A percentile compares a stretch with the other conserved stretches of the same genome.
phyloP scores from a whole-genome alignment of 1,140 invertebrate genomes.

The Aphelenchoides avenae region DNA sequence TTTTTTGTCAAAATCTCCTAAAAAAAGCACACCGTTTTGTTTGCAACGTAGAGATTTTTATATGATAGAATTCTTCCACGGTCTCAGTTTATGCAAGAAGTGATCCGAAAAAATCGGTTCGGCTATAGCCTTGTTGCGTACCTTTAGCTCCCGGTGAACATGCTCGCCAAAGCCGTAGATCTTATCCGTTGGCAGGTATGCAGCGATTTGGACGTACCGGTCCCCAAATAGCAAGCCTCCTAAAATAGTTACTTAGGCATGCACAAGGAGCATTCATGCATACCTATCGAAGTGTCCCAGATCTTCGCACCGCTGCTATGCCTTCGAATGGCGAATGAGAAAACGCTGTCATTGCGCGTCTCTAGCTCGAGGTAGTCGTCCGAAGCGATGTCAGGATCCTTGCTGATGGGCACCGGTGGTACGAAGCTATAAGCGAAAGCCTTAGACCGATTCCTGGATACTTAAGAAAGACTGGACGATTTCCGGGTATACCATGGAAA shows the following conservation, averaged over 20 bases:
- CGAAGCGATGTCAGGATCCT: constrained; percentile 9
- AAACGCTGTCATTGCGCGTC: constrained; percentile 23
- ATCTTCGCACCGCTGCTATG: constrained; percentile 30
- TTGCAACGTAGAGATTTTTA: too few relatives aligned
- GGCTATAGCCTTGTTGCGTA: too few relatives aligned
- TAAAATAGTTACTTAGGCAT: constrained; percentile 17
- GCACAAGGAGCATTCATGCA: constrained; percentile 50
- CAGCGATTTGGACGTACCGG: constrained; percentile 61
- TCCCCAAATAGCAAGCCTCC: constrained; percentile 55
- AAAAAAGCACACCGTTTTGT: constrained; percentile 6
- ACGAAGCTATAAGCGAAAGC: not conserved
- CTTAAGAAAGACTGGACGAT: not conserved
- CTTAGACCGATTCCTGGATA: not conserved
- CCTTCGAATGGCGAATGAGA: constrained; percentile 37
- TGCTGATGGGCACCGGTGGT: constrained; percentile 1
- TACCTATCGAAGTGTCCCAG: constrained; percentile 48
- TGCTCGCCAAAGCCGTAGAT: constrained; percentile 62
- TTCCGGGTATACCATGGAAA: too few relatives aligned
- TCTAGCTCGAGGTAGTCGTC: constrained; percentile 18
- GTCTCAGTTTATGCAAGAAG: too few relatives aligned
- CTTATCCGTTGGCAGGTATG: constrained; percentile 54
- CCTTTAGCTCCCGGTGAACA: constrained; percentile 59
- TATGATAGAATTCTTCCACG: too few relatives aligned
- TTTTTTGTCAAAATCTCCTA: not conserved
- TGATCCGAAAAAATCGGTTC: constrained; percentile 46